A percentile compares a stretch with the other conserved stretches of the same genome.
These are phyloP conservation scores for Picus viridis DNA, from an alignment of 2,797 vertebrate species.

Conservation along the genomic window DNA sequence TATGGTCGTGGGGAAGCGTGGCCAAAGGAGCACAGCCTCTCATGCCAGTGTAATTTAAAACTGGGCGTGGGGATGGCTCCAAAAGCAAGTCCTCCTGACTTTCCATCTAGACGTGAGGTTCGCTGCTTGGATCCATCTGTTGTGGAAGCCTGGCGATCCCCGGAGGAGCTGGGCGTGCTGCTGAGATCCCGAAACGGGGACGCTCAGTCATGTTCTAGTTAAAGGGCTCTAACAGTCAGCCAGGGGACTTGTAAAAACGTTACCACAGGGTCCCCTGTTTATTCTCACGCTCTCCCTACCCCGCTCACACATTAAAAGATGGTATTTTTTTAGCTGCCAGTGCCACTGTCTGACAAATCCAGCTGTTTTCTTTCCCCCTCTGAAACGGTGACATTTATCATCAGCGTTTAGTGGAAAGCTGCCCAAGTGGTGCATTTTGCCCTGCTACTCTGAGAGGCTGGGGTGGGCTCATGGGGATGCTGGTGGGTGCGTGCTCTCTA, in stretches of 20 bases:
- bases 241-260: slow-evolving; percentile 59
- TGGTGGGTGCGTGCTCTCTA: neutral
- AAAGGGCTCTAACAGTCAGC: slow-evolving; percentile 50
- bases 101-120: neutral
- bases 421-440: neutral
- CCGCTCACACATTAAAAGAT: slow-evolving; percentile 43
- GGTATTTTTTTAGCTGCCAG: slow-evolving; percentile 53
- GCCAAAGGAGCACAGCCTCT: slow-evolving; percentile 30
- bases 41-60: neutral
- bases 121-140: slow-evolving; percentile 20
- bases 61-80: neutral
- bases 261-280: slow-evolving; percentile 48
- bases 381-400: slow-evolving; percentile 48
- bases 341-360: slow-evolving; percentile 33
- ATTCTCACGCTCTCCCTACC: slow-evolving; percentile 4
- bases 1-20: neutral
- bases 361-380: slow-evolving; percentile 49
- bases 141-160: neutral
- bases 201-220: slow-evolving; percentile 45
- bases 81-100: slow-evolving; percentile 1
- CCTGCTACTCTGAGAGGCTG: neutral
- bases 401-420: neutral
- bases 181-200: neutral
- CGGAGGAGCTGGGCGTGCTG: neutral
- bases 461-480: neutral